A percentile compares a stretch with the other conserved stretches of the same genome.
phyloP scores from a whole-genome alignment of 2,888 invertebrate genomes.

The Nephrocerus scutellatus region DNA sequence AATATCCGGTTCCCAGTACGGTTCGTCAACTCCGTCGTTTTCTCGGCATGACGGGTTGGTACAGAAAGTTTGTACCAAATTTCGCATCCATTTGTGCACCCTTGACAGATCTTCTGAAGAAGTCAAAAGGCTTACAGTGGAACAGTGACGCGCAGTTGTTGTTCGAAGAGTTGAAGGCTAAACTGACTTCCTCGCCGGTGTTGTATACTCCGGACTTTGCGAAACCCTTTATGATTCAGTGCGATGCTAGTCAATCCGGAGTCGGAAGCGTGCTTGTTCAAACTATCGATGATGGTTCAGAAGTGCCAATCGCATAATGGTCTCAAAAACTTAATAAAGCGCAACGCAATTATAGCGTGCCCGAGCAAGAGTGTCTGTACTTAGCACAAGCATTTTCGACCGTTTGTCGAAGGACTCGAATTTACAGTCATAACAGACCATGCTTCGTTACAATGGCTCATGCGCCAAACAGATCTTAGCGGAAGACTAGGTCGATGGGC shows the following conservation, averaged over 20 bases:
- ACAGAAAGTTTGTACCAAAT: conserved; percentile 13
- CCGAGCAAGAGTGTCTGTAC: conserved; percentile 6
- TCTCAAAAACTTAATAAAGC: conserved; percentile 17
- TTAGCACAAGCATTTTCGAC: conserved; percentile 4
- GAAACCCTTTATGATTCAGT: conserved; percentile 14
- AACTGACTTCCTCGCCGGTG: conserved; percentile 14
- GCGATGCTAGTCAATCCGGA: conserved; percentile 13
- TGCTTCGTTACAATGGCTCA: conserved; percentile 22
- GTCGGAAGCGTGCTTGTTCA: conserved; percentile 14
- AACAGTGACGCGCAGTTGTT: conserved; percentile 6
- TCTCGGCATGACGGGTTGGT: conserved; percentile 21
- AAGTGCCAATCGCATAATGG: conserved; percentile 13
- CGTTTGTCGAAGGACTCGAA: conserved; percentile 4
- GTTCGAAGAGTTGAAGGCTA: conserved; percentile 12
- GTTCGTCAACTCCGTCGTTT: conserved; percentile 17
- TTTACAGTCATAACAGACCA: conserved; percentile 1
- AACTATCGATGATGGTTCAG: conserved; percentile 5
- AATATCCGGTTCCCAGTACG: conserved; percentile 15
- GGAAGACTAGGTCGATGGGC: conserved; percentile 8
- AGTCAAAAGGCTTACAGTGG: conserved; percentile 12
- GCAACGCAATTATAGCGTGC: conserved; percentile 13
- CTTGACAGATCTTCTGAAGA: conserved; percentile 12
- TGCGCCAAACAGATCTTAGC: conserved; percentile 1
- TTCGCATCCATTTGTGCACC: conserved; percentile 11
- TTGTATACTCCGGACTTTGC: conserved; percentile 17